Conservation (phyloP, 2,113 vertebrate species). For the Podilymbus podiceps region DNA sequence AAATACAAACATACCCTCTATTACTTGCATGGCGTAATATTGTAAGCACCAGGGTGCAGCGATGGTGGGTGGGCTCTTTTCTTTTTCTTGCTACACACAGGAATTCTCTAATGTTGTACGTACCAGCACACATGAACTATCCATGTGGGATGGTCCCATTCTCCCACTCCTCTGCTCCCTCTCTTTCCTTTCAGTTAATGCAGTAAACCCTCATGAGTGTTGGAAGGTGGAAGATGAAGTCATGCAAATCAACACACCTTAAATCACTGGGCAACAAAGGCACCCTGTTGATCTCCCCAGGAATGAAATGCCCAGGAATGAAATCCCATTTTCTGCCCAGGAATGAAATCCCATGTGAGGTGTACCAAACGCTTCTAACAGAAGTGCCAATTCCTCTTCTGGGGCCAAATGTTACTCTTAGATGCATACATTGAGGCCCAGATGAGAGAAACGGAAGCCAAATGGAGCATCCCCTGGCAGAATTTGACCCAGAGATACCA, state of each 20-base stretch:
- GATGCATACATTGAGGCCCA: neutral
- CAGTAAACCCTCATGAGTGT: neutral
- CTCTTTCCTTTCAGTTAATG: slow-evolving; percentile 19
- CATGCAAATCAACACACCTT: slow-evolving; percentile 40
- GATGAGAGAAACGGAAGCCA: neutral
- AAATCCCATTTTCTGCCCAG: neutral
- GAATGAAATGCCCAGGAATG: neutral
- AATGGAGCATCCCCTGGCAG: neutral
- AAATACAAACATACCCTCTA: slow-evolving; percentile 17
- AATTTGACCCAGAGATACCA: neutral
- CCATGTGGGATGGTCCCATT: neutral
- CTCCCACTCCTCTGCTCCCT: neutral
- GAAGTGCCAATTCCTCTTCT: neutral
- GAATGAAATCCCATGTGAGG: neutral
- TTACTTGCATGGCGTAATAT: neutral
- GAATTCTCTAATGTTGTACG: neutral
- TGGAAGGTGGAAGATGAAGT: slow-evolving; percentile 32
- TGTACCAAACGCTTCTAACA: neutral
- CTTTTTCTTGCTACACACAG: slow-evolving; percentile 10
- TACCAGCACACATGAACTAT: neutral
- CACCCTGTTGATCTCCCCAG: slow-evolving; percentile 37
- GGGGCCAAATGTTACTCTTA: neutral
- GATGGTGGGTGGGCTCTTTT: neutral
- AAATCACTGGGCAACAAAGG: slow-evolving; percentile 28
- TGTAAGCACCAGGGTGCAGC: neutral